Conservation (phyloP, 2,888 invertebrate species). For the Pterostichus niger region DNA sequence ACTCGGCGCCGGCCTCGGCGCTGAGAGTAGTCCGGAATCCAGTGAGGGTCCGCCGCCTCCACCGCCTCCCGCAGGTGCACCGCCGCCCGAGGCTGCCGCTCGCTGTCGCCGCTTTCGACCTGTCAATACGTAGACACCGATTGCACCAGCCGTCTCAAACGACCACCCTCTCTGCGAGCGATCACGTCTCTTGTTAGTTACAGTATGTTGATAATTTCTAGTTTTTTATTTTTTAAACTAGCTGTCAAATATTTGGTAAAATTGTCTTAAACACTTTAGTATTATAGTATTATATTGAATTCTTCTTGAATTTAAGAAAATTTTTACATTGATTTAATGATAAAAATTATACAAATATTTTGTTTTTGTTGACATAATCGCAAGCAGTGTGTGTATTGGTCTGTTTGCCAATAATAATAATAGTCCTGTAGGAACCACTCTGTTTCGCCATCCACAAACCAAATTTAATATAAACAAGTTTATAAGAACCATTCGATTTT, state of each 20-base stretch:
- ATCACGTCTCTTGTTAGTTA: not conserved
- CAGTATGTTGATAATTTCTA: too few species aligned
- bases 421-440: too few species aligned
- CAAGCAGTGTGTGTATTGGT: too few species aligned
- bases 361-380: too few species aligned
- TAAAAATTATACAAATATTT: too few species aligned
- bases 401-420: too few species aligned
- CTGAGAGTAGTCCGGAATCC: constrained; percentile 73
- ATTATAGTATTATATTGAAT: not conserved
- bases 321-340: not conserved
- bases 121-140: constrained; percentile 73
- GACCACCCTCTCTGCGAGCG: not conserved
- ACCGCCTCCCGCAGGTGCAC: constrained; percentile 74
- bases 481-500: not conserved
- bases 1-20: constrained; percentile 72
- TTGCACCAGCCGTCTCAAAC: not conserved
- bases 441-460: too few species aligned
- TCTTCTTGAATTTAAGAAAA: not conserved
- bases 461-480: not conserved
- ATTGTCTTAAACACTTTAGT: not conserved
- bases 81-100: constrained; percentile 75
- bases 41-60: constrained; percentile 74
- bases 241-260: not conserved
- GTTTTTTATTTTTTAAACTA: too few species aligned
- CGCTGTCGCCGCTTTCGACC: constrained; percentile 76